Base-by-base conservation (phyloP, 1,140 invertebrate species). In the Stegodyphus mimosarum region DNA sequence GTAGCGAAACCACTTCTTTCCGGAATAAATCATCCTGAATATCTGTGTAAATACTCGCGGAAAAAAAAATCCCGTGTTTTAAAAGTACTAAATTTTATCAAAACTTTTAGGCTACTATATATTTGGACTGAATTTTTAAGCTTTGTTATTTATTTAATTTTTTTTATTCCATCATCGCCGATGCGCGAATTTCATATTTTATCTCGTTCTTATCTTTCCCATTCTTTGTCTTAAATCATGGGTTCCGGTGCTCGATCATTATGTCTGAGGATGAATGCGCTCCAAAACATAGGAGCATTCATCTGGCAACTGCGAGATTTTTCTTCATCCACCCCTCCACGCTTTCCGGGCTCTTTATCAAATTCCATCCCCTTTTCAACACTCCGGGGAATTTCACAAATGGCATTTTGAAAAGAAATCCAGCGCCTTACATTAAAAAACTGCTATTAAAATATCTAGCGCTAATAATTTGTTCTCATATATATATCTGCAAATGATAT, bases 221-320 rank as follows among this genome's bases (percentile, higher is more conserved):
- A 83, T 75, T 84, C 81, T 84, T 84, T 76, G 48, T 63, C 52
- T 69, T 84, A 75, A 84, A 84, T 84, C 81, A 84, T 70, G 63
- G 64, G 73, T 84, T 84, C 81, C 81, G 81, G 81, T 84, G 53
- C 51, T 76, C 64, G 17, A 66, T 76, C 72, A 75, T 75, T 17
- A 55, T 52, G 63, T 17, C 64, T 66, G 17, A 49, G 75, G 73
- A 84, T 70, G 52, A 70, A 75, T 33, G 73, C 18, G 50, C 64
- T 15, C 50, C 49, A 84, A 75, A 84, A 75, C 81, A 76, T 76
- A 13, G 50, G 66, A 73, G 55, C 55, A 83, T 84, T 50, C 73
- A 84, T 84, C 81, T 66, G 63, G 64, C 71, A 69, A 69, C 50
- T 64, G 81, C 60, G 71, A 75, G 71, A 84, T 69, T 84, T 84